Evolutionary conservation across 1,140 invertebrate genomes (phyloP), one percentile per base, ranked within the genome.

Genomic region (Cheumatopsyche charites): DNA sequence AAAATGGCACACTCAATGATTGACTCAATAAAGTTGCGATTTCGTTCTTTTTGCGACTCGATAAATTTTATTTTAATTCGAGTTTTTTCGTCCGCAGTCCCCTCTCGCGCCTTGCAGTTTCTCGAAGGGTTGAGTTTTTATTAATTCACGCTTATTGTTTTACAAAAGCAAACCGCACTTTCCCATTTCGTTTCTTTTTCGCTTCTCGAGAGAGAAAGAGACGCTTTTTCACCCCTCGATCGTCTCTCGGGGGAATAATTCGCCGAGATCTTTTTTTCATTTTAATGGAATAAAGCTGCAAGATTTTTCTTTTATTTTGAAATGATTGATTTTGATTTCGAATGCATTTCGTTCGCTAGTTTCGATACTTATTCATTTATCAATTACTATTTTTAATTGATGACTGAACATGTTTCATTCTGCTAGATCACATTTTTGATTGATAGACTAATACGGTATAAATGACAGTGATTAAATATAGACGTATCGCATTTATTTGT

Each of bases 111-210:
- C 29, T 36, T 36, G 19, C 47, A 52, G 47, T 52, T 55, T 25
- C 19, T 25, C 19, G 42, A 67, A 72, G 61, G 71, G 65, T 67
- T 68, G 63, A 72, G 26, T 67, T 72, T 43, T 72, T 67, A 72
- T 72, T 62, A 72, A 67, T 67, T 72, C 61, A 62, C 49, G 49
- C 41, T 61, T 62, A 72, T 72, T 72, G 71, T 68, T 72, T 72
- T 62, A 62, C 71, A 36, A 66, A 72, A 67, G 62, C 62, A 65
- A 67, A 72, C 65, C 65, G 55, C 55, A 68, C 55, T 68, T 68
- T 67, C 42, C 23, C 15, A 42, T 58, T 58, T 47, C 13, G 13
- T n/a, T n/a, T n/a, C 11, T 15, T 47, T 47, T 58, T 58, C 19
- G 21, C 23, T 25, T 58, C 25, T 58, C 5, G 23, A 25, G 13